Evolutionary conservation across 2,888 invertebrate species (phyloP).

Genomic region (Ashinkailepas kermadecensis): DNA sequence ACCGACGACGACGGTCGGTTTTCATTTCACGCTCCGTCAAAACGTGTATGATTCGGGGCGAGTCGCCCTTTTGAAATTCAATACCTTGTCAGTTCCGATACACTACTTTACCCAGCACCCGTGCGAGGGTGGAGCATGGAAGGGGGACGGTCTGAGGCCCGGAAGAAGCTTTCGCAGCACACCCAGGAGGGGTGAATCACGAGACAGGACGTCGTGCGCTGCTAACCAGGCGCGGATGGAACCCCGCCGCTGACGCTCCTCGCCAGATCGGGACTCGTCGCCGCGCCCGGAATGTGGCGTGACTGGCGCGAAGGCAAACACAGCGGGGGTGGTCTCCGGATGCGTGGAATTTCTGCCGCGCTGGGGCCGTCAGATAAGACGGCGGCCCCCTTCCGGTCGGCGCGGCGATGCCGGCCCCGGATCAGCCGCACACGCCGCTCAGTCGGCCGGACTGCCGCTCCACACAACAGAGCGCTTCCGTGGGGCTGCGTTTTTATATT

Average conservation of each 20-base stretch:
- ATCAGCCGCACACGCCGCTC: neutral
- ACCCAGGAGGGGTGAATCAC: too few species aligned
- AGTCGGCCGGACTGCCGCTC: neutral
- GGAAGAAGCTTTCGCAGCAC: too few species aligned
- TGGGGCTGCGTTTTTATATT: neutral
- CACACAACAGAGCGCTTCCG: neutral
- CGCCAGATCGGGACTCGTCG: neutral
- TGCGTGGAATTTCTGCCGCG: neutral
- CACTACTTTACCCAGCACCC: neutral
- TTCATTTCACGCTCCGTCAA: slow-evolving; percentile 6
- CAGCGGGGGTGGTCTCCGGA: neutral
- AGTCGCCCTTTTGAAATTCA: neutral
- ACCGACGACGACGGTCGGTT: neutral
- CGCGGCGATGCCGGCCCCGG: neutral
- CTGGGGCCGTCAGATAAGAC: neutral
- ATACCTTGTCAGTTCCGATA: neutral
- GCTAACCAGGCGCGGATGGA: too few species aligned
- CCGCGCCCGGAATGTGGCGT: neutral
- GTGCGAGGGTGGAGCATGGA: neutral
- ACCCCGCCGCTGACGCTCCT: too few species aligned
- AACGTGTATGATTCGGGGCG: neutral
- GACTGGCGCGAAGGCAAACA: neutral
- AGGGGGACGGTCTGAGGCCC: neutral
- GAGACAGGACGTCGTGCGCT: too few species aligned
- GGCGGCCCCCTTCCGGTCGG: neutral